These are phyloP conservation scores for Sphenodon punctatus DNA, from an alignment of 2,797 vertebrate species.

Conservation along the genomic window DNA sequence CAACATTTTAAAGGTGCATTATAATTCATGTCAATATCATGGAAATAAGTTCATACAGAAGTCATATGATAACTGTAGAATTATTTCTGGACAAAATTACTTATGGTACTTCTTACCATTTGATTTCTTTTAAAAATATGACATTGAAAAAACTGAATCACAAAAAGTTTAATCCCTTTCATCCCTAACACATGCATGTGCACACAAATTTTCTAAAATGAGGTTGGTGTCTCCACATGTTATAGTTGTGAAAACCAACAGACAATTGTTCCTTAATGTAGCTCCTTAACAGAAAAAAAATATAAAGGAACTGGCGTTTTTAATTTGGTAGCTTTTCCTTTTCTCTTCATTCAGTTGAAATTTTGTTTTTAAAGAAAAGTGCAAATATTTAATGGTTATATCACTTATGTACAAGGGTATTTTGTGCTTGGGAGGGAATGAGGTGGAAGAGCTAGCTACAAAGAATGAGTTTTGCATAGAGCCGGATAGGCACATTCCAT, in stretches of 20 bases:
- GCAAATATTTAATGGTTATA: neutral
- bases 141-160: neutral
- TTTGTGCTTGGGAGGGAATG: neutral
- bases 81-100: too few relatives aligned
- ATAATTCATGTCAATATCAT: neutral
- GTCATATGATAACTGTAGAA: neutral
- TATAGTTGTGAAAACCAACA: neutral
- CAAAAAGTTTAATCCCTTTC: neutral
- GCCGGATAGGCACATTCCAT: conserved; percentile 34
- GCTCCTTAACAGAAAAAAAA: neutral
- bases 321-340: neutral
- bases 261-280: neutral
- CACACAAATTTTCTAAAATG: neutral
- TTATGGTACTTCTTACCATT: neutral
- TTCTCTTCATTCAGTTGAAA: neutral
- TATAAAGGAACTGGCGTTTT: neutral
- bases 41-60: neutral
- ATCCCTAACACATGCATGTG: neutral
- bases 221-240: neutral
- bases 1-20: neutral
- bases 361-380: neutral
- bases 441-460: neutral
- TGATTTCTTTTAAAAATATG: neutral
- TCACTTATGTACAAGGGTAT: neutral
- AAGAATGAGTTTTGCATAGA: neutral